Conservation (phyloP, 2,888 invertebrate species). For the Mallateleia sp. region DNA sequence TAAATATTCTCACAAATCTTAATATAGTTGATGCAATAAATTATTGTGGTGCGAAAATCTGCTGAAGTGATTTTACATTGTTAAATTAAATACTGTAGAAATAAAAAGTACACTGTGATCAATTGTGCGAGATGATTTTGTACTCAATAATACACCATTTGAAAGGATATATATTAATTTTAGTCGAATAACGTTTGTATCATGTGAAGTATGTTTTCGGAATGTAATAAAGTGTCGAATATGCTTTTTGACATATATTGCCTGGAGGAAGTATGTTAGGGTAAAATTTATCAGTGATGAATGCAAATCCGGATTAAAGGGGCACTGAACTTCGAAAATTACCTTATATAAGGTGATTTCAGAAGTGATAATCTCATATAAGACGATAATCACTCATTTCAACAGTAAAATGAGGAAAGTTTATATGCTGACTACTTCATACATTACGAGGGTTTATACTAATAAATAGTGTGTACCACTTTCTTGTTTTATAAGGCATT, state of each 20-base stretch:
- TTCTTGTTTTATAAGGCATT: too few species aligned
- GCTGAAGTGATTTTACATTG: background rate
- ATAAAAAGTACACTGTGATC: background rate
- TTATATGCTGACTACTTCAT: constrained; percentile 16
- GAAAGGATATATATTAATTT: too few species aligned
- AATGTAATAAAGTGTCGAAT: constrained; percentile 2
- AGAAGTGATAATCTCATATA: constrained; percentile 38
- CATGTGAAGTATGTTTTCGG: too few species aligned
- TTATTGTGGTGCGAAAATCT: constrained; percentile 32
- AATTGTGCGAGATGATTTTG: background rate
- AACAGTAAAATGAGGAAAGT: constrained; percentile 24
- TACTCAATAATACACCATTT: too few species aligned
- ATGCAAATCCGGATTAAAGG: constrained; percentile 48
- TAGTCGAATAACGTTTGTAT: too few species aligned
- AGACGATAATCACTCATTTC: constrained; percentile 30
- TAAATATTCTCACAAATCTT: constrained; percentile 66
- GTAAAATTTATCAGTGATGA: constrained; percentile 15
- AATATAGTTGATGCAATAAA: constrained; percentile 22
- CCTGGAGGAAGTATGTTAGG: constrained; percentile 8
- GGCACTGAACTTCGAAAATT: constrained; percentile 43
- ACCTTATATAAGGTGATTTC: constrained; percentile 34
- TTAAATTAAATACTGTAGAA: background rate
- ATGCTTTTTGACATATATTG: constrained; percentile 3
- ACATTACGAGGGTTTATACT: too few species aligned
- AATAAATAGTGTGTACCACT: too few species aligned